Percentiles rank a stretch among this genome's conserved stretches.
phyloP scores from a whole-genome alignment of 2,888 invertebrate species.

The Rhodophaea formosa region DNA sequence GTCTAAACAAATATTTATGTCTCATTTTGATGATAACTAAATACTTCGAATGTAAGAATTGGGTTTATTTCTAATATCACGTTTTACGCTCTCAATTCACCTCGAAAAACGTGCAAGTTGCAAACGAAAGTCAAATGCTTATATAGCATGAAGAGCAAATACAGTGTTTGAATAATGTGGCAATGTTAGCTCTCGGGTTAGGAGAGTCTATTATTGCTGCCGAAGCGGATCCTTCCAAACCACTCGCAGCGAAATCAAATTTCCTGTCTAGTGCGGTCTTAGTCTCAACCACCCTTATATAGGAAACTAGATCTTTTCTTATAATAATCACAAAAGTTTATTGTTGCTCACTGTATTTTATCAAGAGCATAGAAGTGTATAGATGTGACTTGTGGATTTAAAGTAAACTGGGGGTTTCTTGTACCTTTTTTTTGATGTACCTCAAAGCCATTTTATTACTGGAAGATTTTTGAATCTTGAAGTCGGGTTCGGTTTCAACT shows the following conservation, averaged over 20 bases:
- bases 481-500: no score
- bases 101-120: background rate
- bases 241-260: constrained; percentile 4
- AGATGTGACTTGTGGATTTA: background rate
- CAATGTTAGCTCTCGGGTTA: constrained; percentile 2
- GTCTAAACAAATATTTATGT: no score
- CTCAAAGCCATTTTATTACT: no score
- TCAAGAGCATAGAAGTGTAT: background rate
- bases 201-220: background rate
- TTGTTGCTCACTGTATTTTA: background rate
- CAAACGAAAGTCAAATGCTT: background rate
- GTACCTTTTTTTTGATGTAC: no score
- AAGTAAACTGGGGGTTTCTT: no score
- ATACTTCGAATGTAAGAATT: no score
- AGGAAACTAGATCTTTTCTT: background rate
- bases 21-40: no score
- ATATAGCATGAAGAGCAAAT: no score
- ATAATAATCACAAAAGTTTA: background rate
- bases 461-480: no score
- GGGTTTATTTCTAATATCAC: no score
- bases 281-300: background rate
- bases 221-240: constrained; percentile 4
- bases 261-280: background rate
- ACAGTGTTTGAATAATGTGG: constrained; percentile 9
- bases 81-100: no score